A percentile compares a stretch with the other conserved stretches of the same genome.
phyloP scores from a whole-genome alignment of 2,797 vertebrate genomes.

The Onychomys torridus region DNA sequence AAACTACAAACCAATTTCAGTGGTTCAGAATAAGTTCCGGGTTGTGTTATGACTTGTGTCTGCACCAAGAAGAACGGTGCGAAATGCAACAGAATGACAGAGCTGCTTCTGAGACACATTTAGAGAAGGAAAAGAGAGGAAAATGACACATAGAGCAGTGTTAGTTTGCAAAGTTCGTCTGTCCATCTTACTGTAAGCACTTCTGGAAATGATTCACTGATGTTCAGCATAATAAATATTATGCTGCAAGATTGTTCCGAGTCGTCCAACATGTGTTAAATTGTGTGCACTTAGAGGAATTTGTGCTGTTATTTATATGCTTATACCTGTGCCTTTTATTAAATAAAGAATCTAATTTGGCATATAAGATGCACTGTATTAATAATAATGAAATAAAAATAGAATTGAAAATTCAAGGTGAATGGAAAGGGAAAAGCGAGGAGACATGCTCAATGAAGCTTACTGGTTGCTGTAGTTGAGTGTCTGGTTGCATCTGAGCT shows the following conservation, averaged over 20 bases:
- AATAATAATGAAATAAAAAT: constrained; percentile 44
- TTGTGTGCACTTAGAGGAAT: neutral
- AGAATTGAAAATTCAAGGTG: neutral
- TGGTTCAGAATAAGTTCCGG: constrained; percentile 29
- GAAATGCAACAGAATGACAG: neutral
- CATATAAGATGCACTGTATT: neutral
- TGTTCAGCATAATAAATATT: neutral
- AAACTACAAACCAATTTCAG: constrained; percentile 34
- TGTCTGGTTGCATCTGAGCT: neutral
- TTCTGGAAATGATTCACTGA: neutral
- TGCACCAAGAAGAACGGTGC: neutral
- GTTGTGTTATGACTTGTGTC: constrained; percentile 27
- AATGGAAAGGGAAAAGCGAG: neutral
- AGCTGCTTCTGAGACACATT: neutral
- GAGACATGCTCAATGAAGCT: neutral
- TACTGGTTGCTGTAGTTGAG: neutral
- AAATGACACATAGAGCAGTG: neutral
- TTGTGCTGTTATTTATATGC: neutral
- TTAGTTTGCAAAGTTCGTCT: constrained; percentile 40
- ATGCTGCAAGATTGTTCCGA: neutral
- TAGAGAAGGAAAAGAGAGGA: neutral
- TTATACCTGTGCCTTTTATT: neutral
- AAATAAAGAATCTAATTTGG: constrained; percentile 20
- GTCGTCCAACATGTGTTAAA: constrained; percentile 4
- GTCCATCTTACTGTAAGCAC: neutral